phyloP scores from a whole-genome alignment of 2,888 invertebrate species.

The Ypsolopha sequella region DNA sequence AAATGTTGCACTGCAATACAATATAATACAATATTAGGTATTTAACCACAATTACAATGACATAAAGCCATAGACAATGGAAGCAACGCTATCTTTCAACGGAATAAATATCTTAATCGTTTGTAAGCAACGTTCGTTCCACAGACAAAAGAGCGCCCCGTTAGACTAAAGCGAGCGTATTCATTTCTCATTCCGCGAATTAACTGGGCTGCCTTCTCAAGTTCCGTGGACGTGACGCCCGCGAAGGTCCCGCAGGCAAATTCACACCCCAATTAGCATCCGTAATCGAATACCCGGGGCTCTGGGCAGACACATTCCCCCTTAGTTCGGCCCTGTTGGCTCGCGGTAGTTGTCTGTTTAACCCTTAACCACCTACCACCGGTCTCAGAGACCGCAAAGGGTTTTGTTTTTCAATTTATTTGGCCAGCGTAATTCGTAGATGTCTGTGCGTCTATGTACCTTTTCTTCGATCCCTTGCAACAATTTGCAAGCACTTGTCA shows the following conservation, averaged over 20 bases:
- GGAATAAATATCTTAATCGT: not conserved
- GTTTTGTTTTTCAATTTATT: no score
- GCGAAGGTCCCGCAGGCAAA: conserved; percentile 24
- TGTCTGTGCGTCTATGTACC: no score
- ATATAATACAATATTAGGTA: no score
- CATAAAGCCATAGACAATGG: no score
- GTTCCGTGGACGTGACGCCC: conserved; percentile 11
- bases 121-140: not conserved
- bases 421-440: no score
- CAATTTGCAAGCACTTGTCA: no score
- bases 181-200: not conserved
- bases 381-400: no score
- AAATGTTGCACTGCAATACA: no score
- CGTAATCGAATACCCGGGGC: conserved; percentile 28
- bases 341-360: not conserved
- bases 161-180: not conserved
- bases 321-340: not conserved
- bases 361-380: no score
- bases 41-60: no score
- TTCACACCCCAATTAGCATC: conserved; percentile 42
- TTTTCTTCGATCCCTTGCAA: no score
- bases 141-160: not conserved
- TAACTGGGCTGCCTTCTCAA: not conserved
- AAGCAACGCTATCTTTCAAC: not conserved
- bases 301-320: not conserved